Conservation (phyloP, 2,888 invertebrate species). For the Drosophila monieri region DNA sequence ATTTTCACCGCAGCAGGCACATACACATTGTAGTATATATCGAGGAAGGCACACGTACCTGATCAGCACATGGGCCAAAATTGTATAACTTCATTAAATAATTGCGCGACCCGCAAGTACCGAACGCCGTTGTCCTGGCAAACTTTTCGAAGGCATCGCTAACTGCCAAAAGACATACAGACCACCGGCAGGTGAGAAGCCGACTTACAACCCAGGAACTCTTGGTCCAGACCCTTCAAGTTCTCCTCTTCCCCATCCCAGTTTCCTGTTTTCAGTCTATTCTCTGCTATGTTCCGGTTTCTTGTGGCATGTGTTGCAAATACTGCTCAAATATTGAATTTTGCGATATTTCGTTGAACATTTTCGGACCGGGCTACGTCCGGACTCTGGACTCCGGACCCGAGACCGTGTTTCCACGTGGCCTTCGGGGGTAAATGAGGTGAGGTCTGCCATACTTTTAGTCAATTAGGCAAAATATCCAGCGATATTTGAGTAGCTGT, state of each 20-base stretch:
- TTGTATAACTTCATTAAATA: constrained; percentile 81
- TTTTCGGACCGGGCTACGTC: constrained; percentile 15
- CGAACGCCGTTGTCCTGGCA: constrained; percentile 36
- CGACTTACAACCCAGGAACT: constrained; percentile 28
- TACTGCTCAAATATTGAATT: constrained; percentile 76
- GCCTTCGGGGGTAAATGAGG: constrained; percentile 66
- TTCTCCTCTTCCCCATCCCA: background rate
- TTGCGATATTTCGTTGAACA: constrained; percentile 74
- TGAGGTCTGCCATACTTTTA: constrained; percentile 55
- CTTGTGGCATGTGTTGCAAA: constrained; percentile 39
- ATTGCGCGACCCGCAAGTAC: constrained; percentile 68
- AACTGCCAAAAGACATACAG: constrained; percentile 71
- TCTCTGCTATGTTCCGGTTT: constrained; percentile 7
- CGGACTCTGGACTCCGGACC: background rate
- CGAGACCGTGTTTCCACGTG: constrained; percentile 11
- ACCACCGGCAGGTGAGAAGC: constrained; percentile 37
- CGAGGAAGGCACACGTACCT: constrained; percentile 44
- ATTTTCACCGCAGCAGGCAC: constrained; percentile 52
- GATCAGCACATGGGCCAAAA: constrained; percentile 63
- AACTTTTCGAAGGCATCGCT: constrained; percentile 61
- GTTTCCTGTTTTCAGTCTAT: background rate
- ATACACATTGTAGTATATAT: constrained; percentile 21
- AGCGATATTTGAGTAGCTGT: constrained; percentile 29
- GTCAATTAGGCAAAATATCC: constrained; percentile 64
- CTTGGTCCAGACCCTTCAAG: background rate